Percentiles rank a stretch among this genome's conserved stretches.
These are phyloP conservation scores for Drosophila ananassae DNA, from an alignment of 1,140 invertebrate genomes.

Conservation along the genomic window DNA sequence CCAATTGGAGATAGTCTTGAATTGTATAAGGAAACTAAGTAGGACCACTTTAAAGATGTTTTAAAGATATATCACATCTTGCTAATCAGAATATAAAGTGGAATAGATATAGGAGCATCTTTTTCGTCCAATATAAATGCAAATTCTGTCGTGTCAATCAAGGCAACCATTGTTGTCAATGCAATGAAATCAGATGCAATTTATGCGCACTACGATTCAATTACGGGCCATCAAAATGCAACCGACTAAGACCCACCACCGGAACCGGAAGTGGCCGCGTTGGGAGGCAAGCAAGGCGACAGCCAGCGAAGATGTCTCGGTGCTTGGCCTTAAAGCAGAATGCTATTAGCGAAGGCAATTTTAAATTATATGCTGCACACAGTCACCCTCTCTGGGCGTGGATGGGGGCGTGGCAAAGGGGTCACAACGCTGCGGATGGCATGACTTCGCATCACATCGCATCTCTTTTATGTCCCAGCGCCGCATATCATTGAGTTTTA, in stretches of 20 bases:
- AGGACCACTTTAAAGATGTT: not conserved
- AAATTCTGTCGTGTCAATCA: slow-evolving; percentile 61
- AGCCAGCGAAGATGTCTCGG: slow-evolving; percentile 6
- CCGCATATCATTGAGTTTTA: slow-evolving; percentile 75
- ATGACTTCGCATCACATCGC: slow-evolving; percentile 35
- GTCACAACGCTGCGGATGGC: slow-evolving; percentile 29
- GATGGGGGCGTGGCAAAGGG: slow-evolving; percentile 14
- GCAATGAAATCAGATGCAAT: slow-evolving; percentile 67
- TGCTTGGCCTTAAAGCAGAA: slow-evolving; percentile 37
- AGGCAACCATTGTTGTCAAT: slow-evolving; percentile 34
- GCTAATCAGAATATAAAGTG: slow-evolving; percentile 39
- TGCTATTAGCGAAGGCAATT: slow-evolving; percentile 41
- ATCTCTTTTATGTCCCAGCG: slow-evolving; percentile 55
- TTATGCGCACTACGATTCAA: slow-evolving; percentile 66
- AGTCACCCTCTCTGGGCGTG: not conserved
- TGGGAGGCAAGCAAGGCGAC: slow-evolving; percentile 16
- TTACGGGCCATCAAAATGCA: slow-evolving; percentile 37
- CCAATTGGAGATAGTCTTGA: slow-evolving; percentile 39
- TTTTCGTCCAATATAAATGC: slow-evolving; percentile 60
- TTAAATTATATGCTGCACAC: slow-evolving; percentile 40
- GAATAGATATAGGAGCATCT: slow-evolving; percentile 16
- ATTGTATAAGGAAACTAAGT: slow-evolving; percentile 6
- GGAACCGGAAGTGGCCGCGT: slow-evolving; percentile 59
- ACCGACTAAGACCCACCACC: slow-evolving; percentile 21
- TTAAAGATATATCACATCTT: not conserved